Conservation (phyloP, 2,797 vertebrate genomes). For the Coendou prehensilis region DNA sequence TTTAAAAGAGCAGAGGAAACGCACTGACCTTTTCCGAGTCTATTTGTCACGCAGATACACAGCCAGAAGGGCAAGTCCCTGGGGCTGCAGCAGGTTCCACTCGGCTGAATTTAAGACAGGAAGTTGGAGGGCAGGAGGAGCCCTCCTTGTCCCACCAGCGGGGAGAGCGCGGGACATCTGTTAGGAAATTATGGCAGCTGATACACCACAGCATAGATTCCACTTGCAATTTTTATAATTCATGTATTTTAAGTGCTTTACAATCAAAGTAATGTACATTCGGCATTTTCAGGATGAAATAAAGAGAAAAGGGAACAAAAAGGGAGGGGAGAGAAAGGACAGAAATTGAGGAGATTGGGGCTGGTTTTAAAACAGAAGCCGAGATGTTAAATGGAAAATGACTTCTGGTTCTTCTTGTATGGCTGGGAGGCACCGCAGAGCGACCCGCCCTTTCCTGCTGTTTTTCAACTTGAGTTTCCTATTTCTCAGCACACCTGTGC, state of each 20-base stretch:
- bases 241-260: not conserved
- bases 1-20: constrained; percentile 67
- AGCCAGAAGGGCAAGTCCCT: not conserved
- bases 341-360: not conserved
- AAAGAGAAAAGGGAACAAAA: not conserved
- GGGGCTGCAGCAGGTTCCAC: constrained; percentile 53
- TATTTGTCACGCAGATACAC: constrained; percentile 56
- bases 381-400: not conserved
- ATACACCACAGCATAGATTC: not conserved
- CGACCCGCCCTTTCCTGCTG: not conserved
- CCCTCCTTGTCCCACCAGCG: not conserved
- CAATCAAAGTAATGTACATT: not conserved
- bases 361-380: not conserved
- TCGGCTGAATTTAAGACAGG: constrained; percentile 72
- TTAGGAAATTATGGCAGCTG: not conserved
- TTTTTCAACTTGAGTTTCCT: not conserved
- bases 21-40: constrained; percentile 71
- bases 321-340: not conserved
- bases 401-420: not conserved
- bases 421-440: not conserved
- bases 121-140: constrained; percentile 35
- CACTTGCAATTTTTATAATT: constrained; percentile 54
- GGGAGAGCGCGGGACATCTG: constrained; percentile 49
- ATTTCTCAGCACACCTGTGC: too few relatives aligned
- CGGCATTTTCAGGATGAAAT: constrained; percentile 52